These are phyloP conservation scores for Ceratina japonica DNA, from an alignment of 1,140 invertebrate species.

Conservation along the genomic window DNA sequence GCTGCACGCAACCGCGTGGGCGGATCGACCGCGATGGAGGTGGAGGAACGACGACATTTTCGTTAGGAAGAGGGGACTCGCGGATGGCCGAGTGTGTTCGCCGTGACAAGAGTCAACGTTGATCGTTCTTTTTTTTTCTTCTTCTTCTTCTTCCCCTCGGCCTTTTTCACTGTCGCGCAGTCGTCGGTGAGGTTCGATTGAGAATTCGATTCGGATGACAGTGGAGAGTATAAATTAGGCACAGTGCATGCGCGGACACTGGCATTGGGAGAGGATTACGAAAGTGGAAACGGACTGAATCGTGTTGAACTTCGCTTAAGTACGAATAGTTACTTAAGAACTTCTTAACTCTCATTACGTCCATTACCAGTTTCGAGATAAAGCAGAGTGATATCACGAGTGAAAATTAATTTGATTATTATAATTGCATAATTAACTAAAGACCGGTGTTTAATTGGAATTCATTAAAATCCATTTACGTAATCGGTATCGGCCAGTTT, in stretches of 20 bases:
- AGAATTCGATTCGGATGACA: background rate
- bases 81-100: constrained; percentile 11
- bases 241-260: background rate
- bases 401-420: too few relatives aligned
- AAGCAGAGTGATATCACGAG: too few relatives aligned
- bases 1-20: constrained; percentile 59
- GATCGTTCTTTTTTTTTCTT: constrained; percentile 5
- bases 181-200: background rate
- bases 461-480: too few relatives aligned
- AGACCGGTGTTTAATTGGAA: too few relatives aligned
- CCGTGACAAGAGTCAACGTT: background rate
- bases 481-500: too few relatives aligned
- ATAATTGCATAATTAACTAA: too few relatives aligned
- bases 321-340: background rate
- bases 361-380: too few relatives aligned
- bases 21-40: constrained; percentile 31
- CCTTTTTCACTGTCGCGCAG: background rate
- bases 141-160: background rate
- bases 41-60: constrained; percentile 35
- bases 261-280: background rate
- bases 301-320: background rate
- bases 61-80: constrained; percentile 6
- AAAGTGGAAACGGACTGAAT: background rate
- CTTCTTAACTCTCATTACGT: too few relatives aligned
- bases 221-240: background rate